phyloP scores from a whole-genome alignment of 2,113 vertebrate species.

The Silurus glanis region DNA sequence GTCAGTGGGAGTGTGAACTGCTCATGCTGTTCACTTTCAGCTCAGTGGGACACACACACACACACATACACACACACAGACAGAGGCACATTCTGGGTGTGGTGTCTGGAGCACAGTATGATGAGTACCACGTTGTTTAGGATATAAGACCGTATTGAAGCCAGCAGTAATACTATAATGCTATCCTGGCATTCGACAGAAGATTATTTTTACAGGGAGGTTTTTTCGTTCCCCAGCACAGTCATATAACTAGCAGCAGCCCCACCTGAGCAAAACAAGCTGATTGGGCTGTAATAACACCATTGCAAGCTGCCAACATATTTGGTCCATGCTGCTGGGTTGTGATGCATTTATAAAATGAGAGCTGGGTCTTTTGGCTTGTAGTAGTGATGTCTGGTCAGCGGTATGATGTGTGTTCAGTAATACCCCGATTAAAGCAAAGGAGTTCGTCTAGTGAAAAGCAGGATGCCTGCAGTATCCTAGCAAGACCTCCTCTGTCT shows the following conservation, averaged over 20 bases:
- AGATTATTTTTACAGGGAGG: neutral
- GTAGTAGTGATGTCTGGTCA: slow-evolving; percentile 31
- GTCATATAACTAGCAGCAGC: slow-evolving; percentile 26
- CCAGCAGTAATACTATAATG: neutral
- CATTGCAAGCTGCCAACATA: neutral
- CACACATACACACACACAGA: neutral
- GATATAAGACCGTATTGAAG: neutral
- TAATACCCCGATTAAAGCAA: slow-evolving; percentile 44
- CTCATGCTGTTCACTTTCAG: slow-evolving; percentile 40
- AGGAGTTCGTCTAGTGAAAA: slow-evolving; percentile 48
- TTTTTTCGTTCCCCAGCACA: slow-evolving; percentile 5
- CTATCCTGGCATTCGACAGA: neutral
- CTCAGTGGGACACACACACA: neutral
- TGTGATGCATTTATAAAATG: slow-evolving; percentile 32
- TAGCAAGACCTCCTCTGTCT: slow-evolving; percentile 34
- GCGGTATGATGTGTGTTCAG: slow-evolving; percentile 50
- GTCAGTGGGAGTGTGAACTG: slow-evolving; percentile 40
- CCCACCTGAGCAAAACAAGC: neutral
- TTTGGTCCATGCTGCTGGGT: slow-evolving; percentile 25
- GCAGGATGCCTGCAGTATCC: slow-evolving; percentile 55
- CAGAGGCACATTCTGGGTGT: neutral
- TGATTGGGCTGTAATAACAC: slow-evolving; percentile 14
- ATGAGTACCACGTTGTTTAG: slow-evolving; percentile 2
- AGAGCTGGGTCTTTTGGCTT: slow-evolving; percentile 19
- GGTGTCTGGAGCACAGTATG: neutral